These are phyloP conservation scores for Dermolepida albohirtum DNA, from an alignment of 2,888 invertebrate genomes.

Conservation along the genomic window DNA sequence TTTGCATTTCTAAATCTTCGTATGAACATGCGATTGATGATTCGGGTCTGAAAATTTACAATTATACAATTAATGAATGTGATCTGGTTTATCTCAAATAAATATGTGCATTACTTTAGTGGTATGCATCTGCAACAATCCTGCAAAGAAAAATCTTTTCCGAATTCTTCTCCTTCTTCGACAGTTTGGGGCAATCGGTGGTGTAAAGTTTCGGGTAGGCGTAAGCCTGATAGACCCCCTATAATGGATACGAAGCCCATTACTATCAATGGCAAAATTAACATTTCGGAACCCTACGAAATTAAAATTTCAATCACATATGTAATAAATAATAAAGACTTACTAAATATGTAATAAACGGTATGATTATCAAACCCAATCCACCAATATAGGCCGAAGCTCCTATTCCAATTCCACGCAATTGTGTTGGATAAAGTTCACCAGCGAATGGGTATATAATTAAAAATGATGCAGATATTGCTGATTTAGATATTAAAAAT, in stretches of 20 bases:
- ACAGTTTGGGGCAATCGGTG: conserved; percentile 86
- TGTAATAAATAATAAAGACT: conserved; percentile 55
- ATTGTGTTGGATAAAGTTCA: conserved; percentile 90
- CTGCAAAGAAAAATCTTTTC: conserved; percentile 81
- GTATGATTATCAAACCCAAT: conserved; percentile 87
- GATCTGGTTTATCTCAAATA: conserved; percentile 1
- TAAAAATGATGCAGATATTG: conserved; percentile 90
- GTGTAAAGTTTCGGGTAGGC: conserved; percentile 88
- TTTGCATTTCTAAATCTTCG: conserved; percentile 77
- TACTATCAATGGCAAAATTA: conserved; percentile 85
- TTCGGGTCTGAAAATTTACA: conserved; percentile 65
- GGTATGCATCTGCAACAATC: conserved; percentile 82
- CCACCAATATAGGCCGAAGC: conserved; percentile 92
- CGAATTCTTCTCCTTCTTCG: conserved; percentile 89
- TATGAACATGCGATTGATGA: conserved; percentile 72
- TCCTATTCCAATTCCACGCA: conserved; percentile 90
- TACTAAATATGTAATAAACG: conserved; percentile 92
- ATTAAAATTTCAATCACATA: conserved; percentile 28
- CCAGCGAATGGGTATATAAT: conserved; percentile 94
- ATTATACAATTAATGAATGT: conserved; percentile 28
- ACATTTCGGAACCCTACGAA: conserved; percentile 83
- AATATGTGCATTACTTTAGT: conserved; percentile 67
- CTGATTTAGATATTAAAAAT: conserved; percentile 86
- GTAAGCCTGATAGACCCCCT: conserved; percentile 82
- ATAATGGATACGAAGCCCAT: conserved; percentile 86